Base-by-base conservation (phyloP, 2,888 invertebrate species). In the Heteromyza rotundicornis region DNA sequence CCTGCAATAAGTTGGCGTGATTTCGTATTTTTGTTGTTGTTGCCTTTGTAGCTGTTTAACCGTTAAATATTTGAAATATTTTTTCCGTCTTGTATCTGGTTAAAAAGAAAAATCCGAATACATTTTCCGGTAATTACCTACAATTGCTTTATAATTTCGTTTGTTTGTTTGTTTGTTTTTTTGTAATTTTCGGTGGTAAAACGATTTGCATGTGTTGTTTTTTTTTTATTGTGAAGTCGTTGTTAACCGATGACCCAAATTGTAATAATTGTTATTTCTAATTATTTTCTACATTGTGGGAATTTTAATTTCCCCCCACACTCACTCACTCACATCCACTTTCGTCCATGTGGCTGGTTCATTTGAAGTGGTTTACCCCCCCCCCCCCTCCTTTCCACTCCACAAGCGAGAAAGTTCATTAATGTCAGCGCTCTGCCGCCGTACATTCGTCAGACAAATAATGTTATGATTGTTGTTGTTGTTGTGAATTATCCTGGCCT, bases 221-320 rank as follows among this genome's bases (percentile, higher is more conserved):
- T 40, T 27, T 5, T 5, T 27, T 27, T 7, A 27, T 7, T 10
- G 27, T 5, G 10, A 27, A 27, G 10, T 27, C n/a, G n/a, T n/a
- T n/a, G n/a, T 53, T 36, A 27, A 50, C 35, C 32, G 57, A 32
- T 57, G 57, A 57, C 57, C 57, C 50, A 57, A 57, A 49, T 57
- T 50, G 8, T 50, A 17, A 22, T 17, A 16, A 57, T 50, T 56
- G 44, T 56, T 27, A 19, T 55, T 47, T 12, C 22, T 40, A 2
- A 23, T 47, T 24, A 27, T 40, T 40, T n/a, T 7, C n/a, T 27
- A 40, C 40, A 3, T 40, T 10, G 40, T 40, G 40, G 40, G 40
- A 40, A 40, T 40, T 40, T 40, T 40, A 10, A 40, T 40, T 40
- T 40, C 40, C 40, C 12, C 14, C 14, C 14, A n/a, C 40, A 40